phyloP scores from a whole-genome alignment of 1,140 invertebrate species.

The Cotesia typhae region DNA sequence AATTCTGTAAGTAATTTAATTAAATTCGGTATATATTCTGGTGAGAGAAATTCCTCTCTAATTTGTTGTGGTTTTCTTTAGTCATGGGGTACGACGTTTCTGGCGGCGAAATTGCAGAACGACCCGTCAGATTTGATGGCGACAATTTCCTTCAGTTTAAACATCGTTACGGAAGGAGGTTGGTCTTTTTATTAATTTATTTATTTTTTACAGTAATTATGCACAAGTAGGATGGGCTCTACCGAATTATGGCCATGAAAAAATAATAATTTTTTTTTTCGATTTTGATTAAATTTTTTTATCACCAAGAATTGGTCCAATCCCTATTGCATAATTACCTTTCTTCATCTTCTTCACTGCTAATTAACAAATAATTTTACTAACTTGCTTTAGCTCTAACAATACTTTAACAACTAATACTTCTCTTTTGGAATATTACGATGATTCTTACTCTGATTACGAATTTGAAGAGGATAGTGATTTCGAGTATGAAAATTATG shows the following conservation, averaged over 20 bases:
- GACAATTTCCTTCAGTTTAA: constrained; percentile 72
- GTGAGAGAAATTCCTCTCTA: not conserved
- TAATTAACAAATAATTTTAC: constrained; percentile 34
- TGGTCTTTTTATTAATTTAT: constrained; percentile 26
- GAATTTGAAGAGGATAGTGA: constrained; percentile 62
- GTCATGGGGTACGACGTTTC: constrained; percentile 61
- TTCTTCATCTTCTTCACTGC: no score
- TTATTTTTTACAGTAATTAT: no score
- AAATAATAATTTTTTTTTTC: constrained; percentile 10
- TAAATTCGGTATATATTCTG: not conserved
- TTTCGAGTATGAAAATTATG: constrained; percentile 62
- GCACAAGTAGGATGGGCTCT: no score
- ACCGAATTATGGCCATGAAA: no score
- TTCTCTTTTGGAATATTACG: constrained; percentile 56
- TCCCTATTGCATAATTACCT: no score
- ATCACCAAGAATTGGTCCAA: no score
- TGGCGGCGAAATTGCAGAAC: constrained; percentile 64
- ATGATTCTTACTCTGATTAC: constrained; percentile 62
- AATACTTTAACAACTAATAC: constrained; percentile 60
- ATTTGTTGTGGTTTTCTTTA: constrained; percentile 39
- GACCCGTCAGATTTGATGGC: constrained; percentile 73
- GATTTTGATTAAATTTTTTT: not conserved
- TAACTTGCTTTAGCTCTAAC: constrained; percentile 59
- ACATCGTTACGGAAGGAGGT: constrained; percentile 71
- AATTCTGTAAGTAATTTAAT: constrained; percentile 70